These are phyloP conservation scores for Strigops habroptila DNA, from an alignment of 2,113 vertebrate genomes.

Conservation along the genomic window DNA sequence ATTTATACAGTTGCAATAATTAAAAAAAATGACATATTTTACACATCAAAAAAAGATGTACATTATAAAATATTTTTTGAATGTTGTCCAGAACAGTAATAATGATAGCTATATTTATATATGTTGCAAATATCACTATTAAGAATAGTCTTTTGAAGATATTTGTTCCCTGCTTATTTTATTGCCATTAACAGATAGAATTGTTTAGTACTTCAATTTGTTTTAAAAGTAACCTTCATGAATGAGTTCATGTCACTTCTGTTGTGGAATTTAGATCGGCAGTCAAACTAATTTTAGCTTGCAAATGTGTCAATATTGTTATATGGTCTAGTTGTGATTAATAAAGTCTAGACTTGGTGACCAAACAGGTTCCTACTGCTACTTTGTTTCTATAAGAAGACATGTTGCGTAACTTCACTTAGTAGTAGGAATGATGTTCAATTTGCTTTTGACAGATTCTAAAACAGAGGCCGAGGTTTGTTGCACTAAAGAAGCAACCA, in stretches of 20 bases:
- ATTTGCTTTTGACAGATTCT: conserved; percentile 79
- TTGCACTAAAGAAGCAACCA: conserved; percentile 93
- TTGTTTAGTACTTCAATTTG: neutral
- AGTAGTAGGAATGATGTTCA: conserved; percentile 4
- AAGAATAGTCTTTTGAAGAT: neutral
- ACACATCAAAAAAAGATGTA: neutral
- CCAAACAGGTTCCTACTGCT: neutral
- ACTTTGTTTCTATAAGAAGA: neutral
- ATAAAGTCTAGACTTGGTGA: neutral
- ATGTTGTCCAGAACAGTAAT: neutral
- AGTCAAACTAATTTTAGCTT: neutral
- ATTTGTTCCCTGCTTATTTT: neutral
- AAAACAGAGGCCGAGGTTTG: conserved; percentile 92
- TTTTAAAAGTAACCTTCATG: conserved; percentile 19
- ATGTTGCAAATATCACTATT: neutral
- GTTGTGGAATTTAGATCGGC: neutral
- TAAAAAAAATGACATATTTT: neutral
- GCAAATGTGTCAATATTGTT: neutral
- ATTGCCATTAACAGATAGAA: neutral
- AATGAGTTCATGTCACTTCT: neutral
- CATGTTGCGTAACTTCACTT: neutral
- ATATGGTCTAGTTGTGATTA: neutral
- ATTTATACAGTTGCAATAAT: neutral
- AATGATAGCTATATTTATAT: neutral
- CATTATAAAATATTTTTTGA: neutral